Percentiles rank a stretch among this genome's conserved stretches.
These are phyloP conservation scores for Cyclina sinensis DNA, from an alignment of 1,140 invertebrate genomes.

Conservation along the genomic window DNA sequence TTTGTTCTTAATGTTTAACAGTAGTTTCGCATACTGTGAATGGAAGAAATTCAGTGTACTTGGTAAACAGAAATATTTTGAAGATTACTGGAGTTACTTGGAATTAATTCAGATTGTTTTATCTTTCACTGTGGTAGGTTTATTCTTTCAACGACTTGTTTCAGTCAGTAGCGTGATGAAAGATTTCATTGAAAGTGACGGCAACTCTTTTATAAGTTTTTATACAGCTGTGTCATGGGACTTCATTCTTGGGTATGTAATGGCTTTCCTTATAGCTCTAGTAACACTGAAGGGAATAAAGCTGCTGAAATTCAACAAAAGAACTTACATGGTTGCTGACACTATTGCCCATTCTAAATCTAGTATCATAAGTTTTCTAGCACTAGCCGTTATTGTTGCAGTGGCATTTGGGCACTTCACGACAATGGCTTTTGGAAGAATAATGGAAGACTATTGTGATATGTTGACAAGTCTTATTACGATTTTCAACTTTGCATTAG, in stretches of 20 bases:
- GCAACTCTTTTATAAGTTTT: slow-evolving; percentile 72
- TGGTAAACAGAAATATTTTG: slow-evolving; percentile 61
- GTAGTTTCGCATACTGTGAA: slow-evolving; percentile 62
- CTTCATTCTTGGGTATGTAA: slow-evolving; percentile 67
- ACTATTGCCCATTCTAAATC: slow-evolving; percentile 60
- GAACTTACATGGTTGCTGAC: slow-evolving; percentile 62
- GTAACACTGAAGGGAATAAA: slow-evolving; percentile 76
- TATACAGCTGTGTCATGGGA: slow-evolving; percentile 73
- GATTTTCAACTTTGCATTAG: slow-evolving; percentile 71
- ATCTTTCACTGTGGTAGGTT: slow-evolving; percentile 68
- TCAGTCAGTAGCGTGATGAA: slow-evolving; percentile 63
- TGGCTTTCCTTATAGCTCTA: slow-evolving; percentile 70
- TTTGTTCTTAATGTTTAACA: slow-evolving; percentile 60
- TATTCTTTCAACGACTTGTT: slow-evolving; percentile 74
- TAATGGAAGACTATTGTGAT: slow-evolving; percentile 59
- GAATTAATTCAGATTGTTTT: slow-evolving; percentile 72
- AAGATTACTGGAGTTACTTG: slow-evolving; percentile 70
- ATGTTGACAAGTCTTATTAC: slow-evolving; percentile 57
- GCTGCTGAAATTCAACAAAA: slow-evolving; percentile 74
- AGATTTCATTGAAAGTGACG: slow-evolving; percentile 51
- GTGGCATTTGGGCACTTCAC: slow-evolving; percentile 66
- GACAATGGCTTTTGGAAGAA: slow-evolving; percentile 68
- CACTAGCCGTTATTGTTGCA: slow-evolving; percentile 58
- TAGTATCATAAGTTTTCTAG: slow-evolving; percentile 50
- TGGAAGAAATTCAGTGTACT: slow-evolving; percentile 62